Base-by-base conservation (phyloP, 1,140 invertebrate species). In the Drosophila arawakana region DNA sequence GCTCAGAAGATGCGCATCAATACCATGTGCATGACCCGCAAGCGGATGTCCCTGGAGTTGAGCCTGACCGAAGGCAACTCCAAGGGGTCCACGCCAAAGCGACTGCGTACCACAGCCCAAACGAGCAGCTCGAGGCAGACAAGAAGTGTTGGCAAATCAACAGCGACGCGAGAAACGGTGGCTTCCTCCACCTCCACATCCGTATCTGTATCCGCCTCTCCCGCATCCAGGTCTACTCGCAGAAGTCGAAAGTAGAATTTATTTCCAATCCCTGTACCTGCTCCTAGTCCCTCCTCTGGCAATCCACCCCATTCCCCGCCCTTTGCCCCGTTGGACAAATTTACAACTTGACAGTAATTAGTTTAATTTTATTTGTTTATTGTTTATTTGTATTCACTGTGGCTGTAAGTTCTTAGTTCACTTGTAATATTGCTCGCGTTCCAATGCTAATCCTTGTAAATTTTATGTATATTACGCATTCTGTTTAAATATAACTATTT, bases 31-130 rank as follows among this genome's bases (percentile, higher is more conserved):
- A 80, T 91, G 59, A 88, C 89, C 43, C 76, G 89, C 1, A 91
- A 91, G 18, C 69, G 89, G 1, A 44, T 85, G 71, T 89, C 83
- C 4, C 69, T 77, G 5, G 88, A 91, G 46, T 47, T 88, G 46
- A 88, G 81, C 43, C 55, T 82, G 37, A 88, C 72, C 41, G 83
- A 73, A n/a, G 69, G 62, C 1, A 65, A 86, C 13, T 49, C 54
- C 2, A 85, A 74, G 15, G 15, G 63, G 35, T 67, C 83, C 15
- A 88, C 82, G 3, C 83, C 82, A 2, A 86, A 86, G 73, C 79
- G 82, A 2, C n/a, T 77, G 35, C 78, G 54, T 21, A 47, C 43
- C 37, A 15, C 59, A 46, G 58, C 41, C 39, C 52, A 49, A 21
- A 67, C 37, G 15, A 50, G 21, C 15, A 34, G 10, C 49, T n/a